Conservation (phyloP, 2,797 vertebrate genomes). For the Gobio occitaniae region DNA sequence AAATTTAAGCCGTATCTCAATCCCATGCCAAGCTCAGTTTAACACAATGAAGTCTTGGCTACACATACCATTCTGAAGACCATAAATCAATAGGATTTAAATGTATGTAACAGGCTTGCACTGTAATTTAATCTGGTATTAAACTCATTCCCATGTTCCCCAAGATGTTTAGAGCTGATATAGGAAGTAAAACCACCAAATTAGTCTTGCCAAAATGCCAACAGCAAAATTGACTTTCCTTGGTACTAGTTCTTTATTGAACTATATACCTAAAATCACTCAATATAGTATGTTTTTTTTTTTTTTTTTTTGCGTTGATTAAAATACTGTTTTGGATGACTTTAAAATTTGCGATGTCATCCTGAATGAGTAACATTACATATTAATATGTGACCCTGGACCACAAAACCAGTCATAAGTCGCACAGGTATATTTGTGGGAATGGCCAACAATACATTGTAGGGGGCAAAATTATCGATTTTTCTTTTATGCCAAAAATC, state of each 20-base stretch:
- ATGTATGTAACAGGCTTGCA: constrained; percentile 56
- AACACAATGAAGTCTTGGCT: constrained; percentile 49
- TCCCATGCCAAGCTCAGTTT: constrained; percentile 52
- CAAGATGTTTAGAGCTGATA: constrained; percentile 18
- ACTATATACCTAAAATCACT: not conserved
- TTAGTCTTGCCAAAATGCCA: not conserved
- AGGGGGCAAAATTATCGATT: no score
- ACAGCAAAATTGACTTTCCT: constrained; percentile 1
- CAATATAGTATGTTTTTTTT: not conserved
- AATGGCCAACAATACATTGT: no score
- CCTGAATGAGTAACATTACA: not conserved
- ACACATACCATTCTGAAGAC: constrained; percentile 49
- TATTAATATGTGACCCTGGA: not conserved
- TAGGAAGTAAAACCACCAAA: not conserved
- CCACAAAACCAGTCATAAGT: no score
- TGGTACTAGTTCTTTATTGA: not conserved
- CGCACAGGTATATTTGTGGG: no score
- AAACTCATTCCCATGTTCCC: not conserved
- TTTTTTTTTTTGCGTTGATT: not conserved
- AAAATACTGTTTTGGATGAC: not conserved
- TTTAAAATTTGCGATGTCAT: not conserved
- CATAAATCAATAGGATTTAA: constrained; percentile 59
- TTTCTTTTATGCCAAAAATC: no score
- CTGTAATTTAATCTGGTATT: constrained; percentile 61
- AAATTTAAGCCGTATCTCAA: constrained; percentile 38